Evolutionary conservation across 1,140 invertebrate species (phyloP).

Genomic region (Saccostrea cuccullata): DNA sequence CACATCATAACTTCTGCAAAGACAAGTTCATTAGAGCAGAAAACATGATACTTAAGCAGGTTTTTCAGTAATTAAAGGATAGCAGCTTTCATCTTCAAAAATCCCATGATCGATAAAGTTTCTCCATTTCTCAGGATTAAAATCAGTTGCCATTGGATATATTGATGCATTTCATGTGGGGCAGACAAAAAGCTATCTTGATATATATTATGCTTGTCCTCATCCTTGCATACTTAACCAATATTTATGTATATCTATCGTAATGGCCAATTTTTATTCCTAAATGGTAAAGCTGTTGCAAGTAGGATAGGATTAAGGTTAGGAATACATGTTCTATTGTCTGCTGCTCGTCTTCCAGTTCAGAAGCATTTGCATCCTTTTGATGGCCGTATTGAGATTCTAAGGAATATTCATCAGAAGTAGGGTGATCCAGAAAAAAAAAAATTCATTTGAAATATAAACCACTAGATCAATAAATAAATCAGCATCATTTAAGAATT

Average conservation of each 20-base stretch:
- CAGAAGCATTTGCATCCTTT: not conserved
- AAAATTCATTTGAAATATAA: not conserved
- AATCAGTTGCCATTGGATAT: constrained; percentile 26
- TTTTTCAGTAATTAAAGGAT: constrained; percentile 22
- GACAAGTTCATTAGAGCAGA: not conserved
- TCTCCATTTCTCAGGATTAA: not conserved
- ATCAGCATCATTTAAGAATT: too few species aligned
- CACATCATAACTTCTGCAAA: too few species aligned
- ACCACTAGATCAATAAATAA: too few species aligned
- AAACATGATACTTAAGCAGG: not conserved
- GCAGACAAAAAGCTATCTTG: constrained; percentile 18
- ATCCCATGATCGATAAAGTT: not conserved
- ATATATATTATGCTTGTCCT: not conserved
- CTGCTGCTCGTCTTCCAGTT: not conserved
- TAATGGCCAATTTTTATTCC: not conserved
- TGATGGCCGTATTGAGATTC: too few species aligned
- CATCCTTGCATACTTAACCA: not conserved
- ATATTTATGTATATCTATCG: not conserved
- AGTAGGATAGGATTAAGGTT: not conserved
- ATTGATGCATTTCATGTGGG: not conserved
- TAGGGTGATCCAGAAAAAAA: not conserved
- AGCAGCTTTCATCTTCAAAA: not conserved
- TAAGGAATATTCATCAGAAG: too few species aligned
- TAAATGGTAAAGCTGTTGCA: not conserved
- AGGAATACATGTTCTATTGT: not conserved